phyloP scores from a whole-genome alignment of 2,797 vertebrate species.

The Ctenosaura bakeri region DNA sequence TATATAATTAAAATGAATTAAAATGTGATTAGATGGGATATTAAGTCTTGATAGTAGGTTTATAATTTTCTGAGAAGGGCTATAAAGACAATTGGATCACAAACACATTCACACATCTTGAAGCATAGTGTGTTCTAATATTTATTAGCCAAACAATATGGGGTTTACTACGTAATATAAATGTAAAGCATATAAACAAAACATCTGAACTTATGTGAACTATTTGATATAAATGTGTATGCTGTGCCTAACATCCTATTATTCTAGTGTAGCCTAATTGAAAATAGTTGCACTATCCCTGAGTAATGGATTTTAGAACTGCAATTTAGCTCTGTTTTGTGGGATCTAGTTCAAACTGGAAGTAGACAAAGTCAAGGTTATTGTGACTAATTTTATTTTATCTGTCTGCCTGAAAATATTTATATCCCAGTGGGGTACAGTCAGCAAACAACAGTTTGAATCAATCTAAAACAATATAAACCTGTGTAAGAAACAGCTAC shows the following conservation, averaged over 20 bases:
- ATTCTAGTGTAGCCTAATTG: neutral
- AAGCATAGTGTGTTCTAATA: slow-evolving; percentile 16
- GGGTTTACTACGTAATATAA: slow-evolving; percentile 39
- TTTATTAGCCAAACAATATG: slow-evolving; percentile 44
- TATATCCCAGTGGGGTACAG: too few relatives aligned
- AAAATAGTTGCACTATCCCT: neutral
- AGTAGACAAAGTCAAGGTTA: neutral
- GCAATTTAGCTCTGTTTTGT: neutral
- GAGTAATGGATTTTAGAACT: slow-evolving; percentile 16
- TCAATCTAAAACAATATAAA: too few relatives aligned
- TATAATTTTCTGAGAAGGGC: slow-evolving; percentile 58
- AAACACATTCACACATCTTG: slow-evolving; percentile 29
- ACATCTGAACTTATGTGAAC: neutral
- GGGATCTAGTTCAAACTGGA: slow-evolving; percentile 6
- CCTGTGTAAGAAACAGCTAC: too few relatives aligned
- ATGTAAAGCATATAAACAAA: slow-evolving; percentile 42
- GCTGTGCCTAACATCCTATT: neutral
- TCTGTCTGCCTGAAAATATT: too few relatives aligned
- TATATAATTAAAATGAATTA: slow-evolving; percentile 59
- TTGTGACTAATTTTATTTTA: neutral
- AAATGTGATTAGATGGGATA: slow-evolving; percentile 68
- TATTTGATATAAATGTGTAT: slow-evolving; percentile 10
- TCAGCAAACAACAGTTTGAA: too few relatives aligned
- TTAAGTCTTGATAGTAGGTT: slow-evolving; percentile 62
- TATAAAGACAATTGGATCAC: slow-evolving; percentile 49